Conservation (phyloP, 2,888 invertebrate genomes). For the Thereva unica region DNA sequence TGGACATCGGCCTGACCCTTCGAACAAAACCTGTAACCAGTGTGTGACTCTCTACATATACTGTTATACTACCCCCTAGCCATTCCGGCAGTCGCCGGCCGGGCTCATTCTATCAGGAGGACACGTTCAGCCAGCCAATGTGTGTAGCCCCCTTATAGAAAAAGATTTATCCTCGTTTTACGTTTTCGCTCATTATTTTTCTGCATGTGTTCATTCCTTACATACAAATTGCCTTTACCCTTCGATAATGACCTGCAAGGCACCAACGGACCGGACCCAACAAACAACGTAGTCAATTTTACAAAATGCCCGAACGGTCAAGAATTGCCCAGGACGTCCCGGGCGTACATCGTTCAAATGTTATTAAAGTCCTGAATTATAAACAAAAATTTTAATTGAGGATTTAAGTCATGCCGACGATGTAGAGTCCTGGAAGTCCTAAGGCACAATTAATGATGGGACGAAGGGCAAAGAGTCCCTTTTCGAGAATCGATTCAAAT, state of each 20-base stretch:
- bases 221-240: slow-evolving; percentile 38
- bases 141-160: not conserved
- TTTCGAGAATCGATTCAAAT: slow-evolving; percentile 3
- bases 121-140: slow-evolving; percentile 19
- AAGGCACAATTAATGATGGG: slow-evolving; percentile 11
- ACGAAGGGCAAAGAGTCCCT: slow-evolving; percentile 14
- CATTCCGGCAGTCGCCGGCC: not conserved
- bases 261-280: not conserved
- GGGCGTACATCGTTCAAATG: not conserved
- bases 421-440: too few species aligned
- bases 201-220: slow-evolving; percentile 38
- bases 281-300: not conserved
- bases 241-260: slow-evolving; percentile 12
- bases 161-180: slow-evolving; percentile 39
- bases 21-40: not conserved
- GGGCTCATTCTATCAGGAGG: slow-evolving; percentile 26
- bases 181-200: slow-evolving; percentile 42
- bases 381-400: slow-evolving; percentile 31
- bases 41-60: not conserved
- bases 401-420: slow-evolving; percentile 1
- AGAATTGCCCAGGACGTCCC: not conserved
- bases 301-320: not conserved
- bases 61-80: slow-evolving; percentile 11
- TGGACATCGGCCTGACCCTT: slow-evolving; percentile 34
- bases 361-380: slow-evolving; percentile 23